Conservation (phyloP, 2,888 invertebrate genomes). For the Scaptomyza cyrtandrae region DNA sequence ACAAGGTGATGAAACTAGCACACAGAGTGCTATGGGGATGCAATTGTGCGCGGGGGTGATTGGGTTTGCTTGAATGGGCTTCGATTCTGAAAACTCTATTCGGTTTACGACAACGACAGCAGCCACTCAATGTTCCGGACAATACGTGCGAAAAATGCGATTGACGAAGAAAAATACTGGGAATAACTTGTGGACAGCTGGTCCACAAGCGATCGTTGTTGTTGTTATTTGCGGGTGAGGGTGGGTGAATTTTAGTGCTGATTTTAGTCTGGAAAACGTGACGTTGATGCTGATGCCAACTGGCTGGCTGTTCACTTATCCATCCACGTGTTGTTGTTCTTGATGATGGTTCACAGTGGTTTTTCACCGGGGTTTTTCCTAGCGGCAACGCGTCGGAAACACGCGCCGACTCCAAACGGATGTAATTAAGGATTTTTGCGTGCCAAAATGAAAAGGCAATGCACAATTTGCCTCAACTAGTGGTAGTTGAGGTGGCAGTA, state of each 20-base stretch:
- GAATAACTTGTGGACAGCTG: conserved; percentile 72
- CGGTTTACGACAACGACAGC: conserved; percentile 33
- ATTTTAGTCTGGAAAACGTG: conserved; percentile 52
- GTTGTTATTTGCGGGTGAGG: conserved; percentile 9
- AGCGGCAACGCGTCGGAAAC: conserved; percentile 60
- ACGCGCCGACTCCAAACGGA: conserved; percentile 75
- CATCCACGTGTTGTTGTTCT: conserved; percentile 66
- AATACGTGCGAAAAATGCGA: conserved; percentile 75
- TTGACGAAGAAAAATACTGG: conserved; percentile 49
- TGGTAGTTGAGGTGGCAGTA: conserved; percentile 4
- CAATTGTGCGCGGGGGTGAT: conserved; percentile 27
- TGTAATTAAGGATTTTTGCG: conserved; percentile 77
- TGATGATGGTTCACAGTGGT: conserved; percentile 51
- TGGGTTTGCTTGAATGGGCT: conserved; percentile 14
- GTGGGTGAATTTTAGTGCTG: conserved; percentile 10
- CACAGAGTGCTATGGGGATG: conserved; percentile 1
- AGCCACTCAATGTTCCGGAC: conserved; percentile 61
- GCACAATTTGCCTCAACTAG: conserved; percentile 49
- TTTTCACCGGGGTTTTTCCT: conserved; percentile 46
- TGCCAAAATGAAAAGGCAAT: conserved; percentile 58
- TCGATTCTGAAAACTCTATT: conserved; percentile 7
- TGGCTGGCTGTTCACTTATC: conserved; percentile 64
- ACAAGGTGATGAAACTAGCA: conserved; percentile 53
- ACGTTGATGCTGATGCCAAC: conserved; percentile 55
- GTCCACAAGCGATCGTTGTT: conserved; percentile 64